Evolutionary conservation across 64 coral and sea anemone species (phyloP).

Genomic region (Pachyseris speciosa): DNA sequence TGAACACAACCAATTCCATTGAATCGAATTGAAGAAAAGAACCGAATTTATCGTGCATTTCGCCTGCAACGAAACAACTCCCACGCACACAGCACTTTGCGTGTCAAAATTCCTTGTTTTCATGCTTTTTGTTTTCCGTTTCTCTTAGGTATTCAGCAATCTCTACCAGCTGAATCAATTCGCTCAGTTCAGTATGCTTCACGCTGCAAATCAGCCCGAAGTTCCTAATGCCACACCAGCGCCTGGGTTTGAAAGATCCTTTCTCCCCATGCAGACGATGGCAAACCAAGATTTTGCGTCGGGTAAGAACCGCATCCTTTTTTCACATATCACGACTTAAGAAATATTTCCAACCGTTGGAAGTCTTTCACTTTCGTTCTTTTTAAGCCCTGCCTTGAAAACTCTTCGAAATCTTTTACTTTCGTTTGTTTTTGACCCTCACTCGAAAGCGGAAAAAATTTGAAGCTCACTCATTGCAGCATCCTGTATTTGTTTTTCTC

Average conservation of each 20-base stretch:
- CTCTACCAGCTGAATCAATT: not conserved
- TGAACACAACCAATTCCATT: too few species aligned
- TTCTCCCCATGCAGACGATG: not conserved
- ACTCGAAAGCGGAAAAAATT: not conserved
- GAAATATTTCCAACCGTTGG: too few species aligned
- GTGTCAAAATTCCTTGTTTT: not conserved
- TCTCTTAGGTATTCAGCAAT: not conserved
- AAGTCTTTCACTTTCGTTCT: not conserved
- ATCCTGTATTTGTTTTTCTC: not conserved
- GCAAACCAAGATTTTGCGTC: not conserved
- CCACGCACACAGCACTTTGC: not conserved
- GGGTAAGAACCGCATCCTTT: not conserved
- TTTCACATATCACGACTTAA: too few species aligned
- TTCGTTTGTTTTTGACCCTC: not conserved
- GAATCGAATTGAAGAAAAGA: not conserved
- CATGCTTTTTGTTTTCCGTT: not conserved
- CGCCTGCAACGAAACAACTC: not conserved
- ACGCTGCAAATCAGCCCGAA: conserved; percentile 1
- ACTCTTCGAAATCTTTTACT: not conserved
- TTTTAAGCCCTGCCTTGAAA: not conserved
- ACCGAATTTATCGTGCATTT: too few species aligned
- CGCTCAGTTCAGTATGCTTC: conserved; percentile 1
- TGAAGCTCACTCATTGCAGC: not conserved
- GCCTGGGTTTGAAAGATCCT: not conserved
- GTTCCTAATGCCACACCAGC: conserved; percentile 9